A percentile compares a stretch with the other conserved stretches of the same genome.
phyloP scores from a whole-genome alignment of 2,797 vertebrate species.

The Muscicapa comitata region DNA sequence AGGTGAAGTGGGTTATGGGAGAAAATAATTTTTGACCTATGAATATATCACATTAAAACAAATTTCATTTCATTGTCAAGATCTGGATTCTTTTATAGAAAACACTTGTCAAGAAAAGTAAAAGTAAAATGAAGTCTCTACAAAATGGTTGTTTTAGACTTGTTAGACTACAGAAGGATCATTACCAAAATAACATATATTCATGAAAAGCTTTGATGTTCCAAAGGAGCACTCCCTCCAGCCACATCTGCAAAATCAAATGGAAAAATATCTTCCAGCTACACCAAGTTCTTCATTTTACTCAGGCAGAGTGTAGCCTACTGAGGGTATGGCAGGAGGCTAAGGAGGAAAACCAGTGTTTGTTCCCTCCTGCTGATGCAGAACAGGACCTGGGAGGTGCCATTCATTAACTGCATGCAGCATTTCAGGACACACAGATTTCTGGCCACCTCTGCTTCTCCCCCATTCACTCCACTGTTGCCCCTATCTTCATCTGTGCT shows the following conservation, averaged over 20 bases:
- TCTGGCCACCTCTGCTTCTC: not conserved
- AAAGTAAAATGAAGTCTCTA: not conserved
- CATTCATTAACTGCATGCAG: not conserved
- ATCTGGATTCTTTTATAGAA: not conserved
- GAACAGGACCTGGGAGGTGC: not conserved
- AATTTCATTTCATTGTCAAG: not conserved
- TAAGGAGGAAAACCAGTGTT: not conserved
- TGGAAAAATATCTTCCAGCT: slow-evolving; percentile 1
- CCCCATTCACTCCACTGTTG: not conserved
- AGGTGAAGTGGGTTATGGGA: not conserved
- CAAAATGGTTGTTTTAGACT: not conserved
- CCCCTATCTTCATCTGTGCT: not conserved
- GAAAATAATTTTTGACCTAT: not conserved
- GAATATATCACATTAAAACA: not conserved
- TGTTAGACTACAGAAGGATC: not conserved
- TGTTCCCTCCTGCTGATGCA: not conserved
- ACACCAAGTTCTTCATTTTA: not conserved
- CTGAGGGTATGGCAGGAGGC: not conserved
- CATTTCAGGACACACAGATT: not conserved
- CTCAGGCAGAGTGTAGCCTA: not conserved
- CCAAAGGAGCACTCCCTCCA: not conserved
- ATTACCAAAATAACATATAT: slow-evolving; percentile 5
- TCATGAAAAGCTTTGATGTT: slow-evolving; percentile 6
- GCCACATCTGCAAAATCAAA: not conserved
- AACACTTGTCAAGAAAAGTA: not conserved